Evolutionary conservation across 2,888 invertebrate genomes (phyloP).

Genomic region (Allygus modestus): DNA sequence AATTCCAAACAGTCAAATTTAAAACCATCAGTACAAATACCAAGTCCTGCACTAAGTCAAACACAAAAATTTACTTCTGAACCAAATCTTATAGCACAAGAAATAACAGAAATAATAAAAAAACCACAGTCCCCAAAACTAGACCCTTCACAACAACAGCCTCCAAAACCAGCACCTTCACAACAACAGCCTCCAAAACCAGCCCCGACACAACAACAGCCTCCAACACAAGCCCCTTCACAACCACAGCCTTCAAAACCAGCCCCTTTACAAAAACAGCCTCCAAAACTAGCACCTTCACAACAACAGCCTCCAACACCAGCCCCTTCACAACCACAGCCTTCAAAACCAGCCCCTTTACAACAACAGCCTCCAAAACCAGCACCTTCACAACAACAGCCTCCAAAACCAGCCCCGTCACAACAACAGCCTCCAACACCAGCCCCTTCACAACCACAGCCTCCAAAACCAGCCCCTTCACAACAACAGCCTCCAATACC

Average conservation of each 20-base stretch:
- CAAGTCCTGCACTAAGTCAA: too few species aligned
- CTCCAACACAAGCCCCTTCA: background rate
- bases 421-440: background rate
- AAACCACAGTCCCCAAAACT: background rate
- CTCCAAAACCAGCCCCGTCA: background rate
- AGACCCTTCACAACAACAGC: background rate
- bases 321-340: background rate
- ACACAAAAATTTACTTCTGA: too few species aligned
- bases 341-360: background rate
- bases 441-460: background rate
- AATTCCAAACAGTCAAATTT: too few species aligned
- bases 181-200: background rate
- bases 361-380: slow-evolving; percentile 1
- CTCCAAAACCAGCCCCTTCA: background rate
- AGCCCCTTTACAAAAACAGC: background rate
- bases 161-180: background rate
- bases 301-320: background rate
- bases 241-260: background rate
- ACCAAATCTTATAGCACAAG: too few species aligned
- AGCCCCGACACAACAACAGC: background rate
- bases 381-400: background rate
- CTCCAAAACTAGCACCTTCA: background rate
- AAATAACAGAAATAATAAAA: background rate
- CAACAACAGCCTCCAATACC: background rate
- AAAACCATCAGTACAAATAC: too few species aligned